Base-by-base conservation (phyloP, 2,888 invertebrate species). In the Caenorhabditis becei region DNA sequence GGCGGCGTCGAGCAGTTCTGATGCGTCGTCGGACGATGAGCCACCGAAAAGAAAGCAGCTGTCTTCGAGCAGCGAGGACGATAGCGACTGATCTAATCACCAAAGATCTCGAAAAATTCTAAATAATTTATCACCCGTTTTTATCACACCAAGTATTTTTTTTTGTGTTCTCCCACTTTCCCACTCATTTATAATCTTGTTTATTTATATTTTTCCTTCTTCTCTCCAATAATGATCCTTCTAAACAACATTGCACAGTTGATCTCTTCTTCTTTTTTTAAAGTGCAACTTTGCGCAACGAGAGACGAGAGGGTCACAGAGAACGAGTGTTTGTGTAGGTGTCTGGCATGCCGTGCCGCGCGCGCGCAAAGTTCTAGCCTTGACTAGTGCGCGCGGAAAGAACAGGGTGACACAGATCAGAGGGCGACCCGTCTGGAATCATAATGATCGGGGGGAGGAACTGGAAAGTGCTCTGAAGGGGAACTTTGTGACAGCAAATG, bases 241-340 rank as follows among this genome's bases (percentile, higher is more conserved):
- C n/a, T n/a, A n/a, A n/a, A n/a, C n/a, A n/a, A n/a, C n/a, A n/a
- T n/a, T n/a, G n/a, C n/a, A n/a, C 44, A 44, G 16, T 44, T 44
- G 44, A 44, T 44, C 44, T 44, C 16, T 44, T 16, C 44, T 7
- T 4, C 16, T 44, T 44, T 44, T 54, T 23, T 61, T 63, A 72
- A 72, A 72, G 71, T 72, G 71, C 62, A 72, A 70, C 44, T 53
- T 37, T 59, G 70, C 51, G 35, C 28, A 32, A 35, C 49, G 14
- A 28, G 51, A 35, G 24, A 59, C 51, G 32, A 61, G 14, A 37
- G 56, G 62, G n/a, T 49, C 69, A 58, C 23, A 23, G 35, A 8
- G 41, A n/a, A 44, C 20, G 23, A 54, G 26, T 74, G 72, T 74
- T 74, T 74, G 72, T 65, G 65, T 74, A 74, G 72, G 72, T 74